Conservation (phyloP, 2,113 vertebrate species). For the Peromyscus maniculatus region DNA sequence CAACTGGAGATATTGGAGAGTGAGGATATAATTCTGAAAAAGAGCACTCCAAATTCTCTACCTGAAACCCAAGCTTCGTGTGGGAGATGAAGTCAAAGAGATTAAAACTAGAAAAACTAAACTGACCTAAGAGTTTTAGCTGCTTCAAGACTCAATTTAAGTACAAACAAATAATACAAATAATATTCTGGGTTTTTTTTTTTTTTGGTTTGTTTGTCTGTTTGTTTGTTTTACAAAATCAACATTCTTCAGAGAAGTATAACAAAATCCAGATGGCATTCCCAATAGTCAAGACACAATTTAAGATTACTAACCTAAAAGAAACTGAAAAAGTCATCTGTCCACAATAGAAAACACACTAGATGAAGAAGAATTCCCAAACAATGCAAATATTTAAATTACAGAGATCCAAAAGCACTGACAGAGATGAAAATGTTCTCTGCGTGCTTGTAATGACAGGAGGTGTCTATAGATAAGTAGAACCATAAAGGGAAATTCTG, state of each 20-base stretch:
- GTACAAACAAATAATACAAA: conserved; percentile 10
- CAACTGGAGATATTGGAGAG: not conserved
- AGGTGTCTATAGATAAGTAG: not conserved
- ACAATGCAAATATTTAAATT: conserved; percentile 16
- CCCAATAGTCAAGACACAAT: conserved; percentile 23
- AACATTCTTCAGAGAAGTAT: conserved; percentile 66
- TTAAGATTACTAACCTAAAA: conserved; percentile 20
- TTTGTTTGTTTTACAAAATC: not conserved
- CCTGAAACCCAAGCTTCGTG: not conserved
- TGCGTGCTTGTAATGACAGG: not conserved
- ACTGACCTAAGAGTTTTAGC: not conserved
- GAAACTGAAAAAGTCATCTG: conserved; percentile 22
- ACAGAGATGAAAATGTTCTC: conserved; percentile 22
- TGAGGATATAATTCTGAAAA: not conserved
- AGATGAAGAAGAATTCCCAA: conserved; percentile 3
- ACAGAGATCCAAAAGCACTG: not conserved
- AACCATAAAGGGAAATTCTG: not conserved
- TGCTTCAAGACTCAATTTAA: not conserved
- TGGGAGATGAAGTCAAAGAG: not conserved
- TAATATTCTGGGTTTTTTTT: not conserved
- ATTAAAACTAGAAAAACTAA: not conserved
- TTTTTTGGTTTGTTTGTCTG: not conserved
- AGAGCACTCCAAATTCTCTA: not conserved
- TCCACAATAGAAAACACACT: not conserved
- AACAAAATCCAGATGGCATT: conserved; percentile 68